phyloP scores from a whole-genome alignment of 2,113 vertebrate genomes.

The Cephalopholis sonnerati region DNA sequence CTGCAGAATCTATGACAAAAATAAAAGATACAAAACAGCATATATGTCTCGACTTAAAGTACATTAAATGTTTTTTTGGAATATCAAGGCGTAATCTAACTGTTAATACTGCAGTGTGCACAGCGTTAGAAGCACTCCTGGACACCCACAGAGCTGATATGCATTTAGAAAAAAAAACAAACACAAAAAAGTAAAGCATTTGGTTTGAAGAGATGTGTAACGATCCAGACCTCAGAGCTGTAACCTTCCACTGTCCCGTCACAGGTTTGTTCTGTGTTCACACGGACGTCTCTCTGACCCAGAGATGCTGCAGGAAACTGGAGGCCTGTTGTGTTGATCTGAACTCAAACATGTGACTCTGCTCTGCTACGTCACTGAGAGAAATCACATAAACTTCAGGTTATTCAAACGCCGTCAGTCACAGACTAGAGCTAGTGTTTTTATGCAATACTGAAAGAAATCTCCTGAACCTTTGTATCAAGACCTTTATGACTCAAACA shows the following conservation, averaged over 20 bases:
- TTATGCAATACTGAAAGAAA: neutral
- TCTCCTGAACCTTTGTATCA: conserved; percentile 2
- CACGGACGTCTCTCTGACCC: conserved; percentile 4
- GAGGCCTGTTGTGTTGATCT: neutral
- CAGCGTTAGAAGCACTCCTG: conserved; percentile 45
- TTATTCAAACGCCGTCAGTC: conserved; percentile 16
- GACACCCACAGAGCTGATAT: conserved; percentile 51
- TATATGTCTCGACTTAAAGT: conserved; percentile 67
- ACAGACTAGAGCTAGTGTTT: neutral
- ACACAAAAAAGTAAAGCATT: conserved; percentile 46
- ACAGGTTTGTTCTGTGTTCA: neutral
- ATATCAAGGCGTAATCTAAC: conserved; percentile 71
- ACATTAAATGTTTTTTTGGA: conserved; percentile 75
- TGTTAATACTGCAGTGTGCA: conserved; percentile 75
- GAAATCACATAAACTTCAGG: conserved; percentile 14
- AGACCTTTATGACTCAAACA: conserved; percentile 5
- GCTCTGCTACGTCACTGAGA: neutral
- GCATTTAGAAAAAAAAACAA: conserved; percentile 24
- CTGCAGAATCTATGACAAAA: conserved; percentile 64
- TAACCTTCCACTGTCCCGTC: conserved; percentile 11
- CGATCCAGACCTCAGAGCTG: conserved; percentile 24
- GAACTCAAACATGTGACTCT: conserved; percentile 16
- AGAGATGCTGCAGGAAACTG: conserved; percentile 23
- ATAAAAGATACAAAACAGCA: conserved; percentile 68
- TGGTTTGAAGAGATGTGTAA: conserved; percentile 60